Conservation (phyloP, 2,888 invertebrate species). For the Cephus runcator region DNA sequence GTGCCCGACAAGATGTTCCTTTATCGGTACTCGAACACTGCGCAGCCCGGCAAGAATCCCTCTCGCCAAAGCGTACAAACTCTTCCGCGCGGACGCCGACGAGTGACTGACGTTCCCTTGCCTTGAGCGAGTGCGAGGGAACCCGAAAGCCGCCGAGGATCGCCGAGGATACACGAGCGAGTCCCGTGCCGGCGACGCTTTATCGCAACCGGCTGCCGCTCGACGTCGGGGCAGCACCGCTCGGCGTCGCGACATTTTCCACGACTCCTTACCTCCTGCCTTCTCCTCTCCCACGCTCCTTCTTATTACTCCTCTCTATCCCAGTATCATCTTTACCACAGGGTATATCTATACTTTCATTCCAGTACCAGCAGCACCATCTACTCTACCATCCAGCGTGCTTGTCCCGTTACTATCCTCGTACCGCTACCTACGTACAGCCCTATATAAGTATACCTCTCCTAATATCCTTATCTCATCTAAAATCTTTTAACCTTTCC, state of each 20-base stretch:
- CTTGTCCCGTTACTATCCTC: neutral
- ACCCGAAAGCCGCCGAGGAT: slow-evolving; percentile 39
- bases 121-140: slow-evolving; percentile 36
- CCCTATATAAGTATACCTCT: neutral
- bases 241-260: slow-evolving; percentile 36
- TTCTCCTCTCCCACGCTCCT: neutral
- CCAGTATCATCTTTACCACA: neutral
- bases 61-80: slow-evolving; percentile 44
- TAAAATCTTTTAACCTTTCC: neutral
- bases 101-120: slow-evolving; percentile 61
- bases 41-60: slow-evolving; percentile 28
- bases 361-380: neutral
- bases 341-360: neutral
- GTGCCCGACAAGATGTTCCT: neutral
- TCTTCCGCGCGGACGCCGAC: slow-evolving; percentile 63
- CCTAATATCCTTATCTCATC: neutral
- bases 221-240: slow-evolving; percentile 54
- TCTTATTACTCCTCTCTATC: slow-evolving; percentile 10
- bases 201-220: slow-evolving; percentile 44
- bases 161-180: slow-evolving; percentile 39
- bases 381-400: neutral
- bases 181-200: slow-evolving; percentile 36
- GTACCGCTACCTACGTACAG: neutral
- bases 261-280: slow-evolving; percentile 1
- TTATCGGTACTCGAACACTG: slow-evolving; percentile 16